These are phyloP conservation scores for Drosophila virilis DNA, from an alignment of 1,140 invertebrate genomes.

Conservation along the genomic window DNA sequence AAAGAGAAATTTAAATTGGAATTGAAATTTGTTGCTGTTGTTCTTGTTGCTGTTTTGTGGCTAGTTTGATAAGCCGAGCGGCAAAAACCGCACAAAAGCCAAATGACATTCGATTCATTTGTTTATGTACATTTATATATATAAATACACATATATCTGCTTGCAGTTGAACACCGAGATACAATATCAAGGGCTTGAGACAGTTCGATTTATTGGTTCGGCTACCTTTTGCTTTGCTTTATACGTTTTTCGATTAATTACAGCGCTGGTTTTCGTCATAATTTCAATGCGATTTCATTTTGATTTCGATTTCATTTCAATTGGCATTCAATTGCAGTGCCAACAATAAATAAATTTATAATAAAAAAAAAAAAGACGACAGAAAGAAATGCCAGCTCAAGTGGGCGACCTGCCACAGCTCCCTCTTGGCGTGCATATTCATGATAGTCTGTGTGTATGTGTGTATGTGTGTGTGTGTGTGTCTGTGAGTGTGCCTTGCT, in stretches of 20 bases:
- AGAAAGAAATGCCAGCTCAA: conserved; percentile 63
- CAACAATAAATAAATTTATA: conserved; percentile 26
- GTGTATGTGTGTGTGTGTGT: background rate
- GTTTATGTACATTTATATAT: background rate
- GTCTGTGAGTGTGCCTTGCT: conserved; percentile 13
- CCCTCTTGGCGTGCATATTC: conserved; percentile 63
- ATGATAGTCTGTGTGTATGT: conserved; percentile 22
- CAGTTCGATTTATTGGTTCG: conserved; percentile 32
- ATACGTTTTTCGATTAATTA: conserved; percentile 24
- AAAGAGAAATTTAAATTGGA: conserved; percentile 48
- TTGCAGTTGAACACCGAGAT: conserved; percentile 8
- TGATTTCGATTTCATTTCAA: conserved; percentile 60
- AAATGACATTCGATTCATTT: conserved; percentile 26
- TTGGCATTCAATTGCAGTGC: conserved; percentile 74
- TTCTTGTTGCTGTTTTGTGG: conserved; percentile 17
- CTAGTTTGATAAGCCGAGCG: conserved; percentile 36
- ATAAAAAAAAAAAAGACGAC: background rate
- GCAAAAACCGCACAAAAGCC: conserved; percentile 17
- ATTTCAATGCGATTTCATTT: conserved; percentile 54
- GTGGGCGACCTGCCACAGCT: conserved; percentile 27
- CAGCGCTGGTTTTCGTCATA: conserved; percentile 18
- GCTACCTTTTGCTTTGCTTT: conserved; percentile 10
- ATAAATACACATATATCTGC: background rate
- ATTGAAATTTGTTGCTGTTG: conserved; percentile 32
- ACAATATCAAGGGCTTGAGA: conserved; percentile 8